Percentiles rank a stretch among this genome's conserved stretches.
phyloP scores from a whole-genome alignment of 2,888 invertebrate genomes.

The Chloroclystis v-ata region DNA sequence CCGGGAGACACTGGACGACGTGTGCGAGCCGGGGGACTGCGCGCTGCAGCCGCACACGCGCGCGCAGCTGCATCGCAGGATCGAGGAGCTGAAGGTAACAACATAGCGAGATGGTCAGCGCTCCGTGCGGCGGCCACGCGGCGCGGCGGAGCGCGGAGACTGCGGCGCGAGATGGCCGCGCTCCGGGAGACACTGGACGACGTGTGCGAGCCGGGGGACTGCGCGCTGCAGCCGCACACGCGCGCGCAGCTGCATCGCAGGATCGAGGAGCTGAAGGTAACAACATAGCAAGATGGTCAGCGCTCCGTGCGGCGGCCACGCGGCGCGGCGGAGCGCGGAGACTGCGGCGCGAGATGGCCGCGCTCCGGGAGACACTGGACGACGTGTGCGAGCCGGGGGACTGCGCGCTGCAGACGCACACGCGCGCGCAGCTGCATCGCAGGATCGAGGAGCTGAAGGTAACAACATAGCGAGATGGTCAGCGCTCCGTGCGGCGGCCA shows the following conservation, averaged over 20 bases:
- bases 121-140: no score
- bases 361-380: conserved; percentile 78
- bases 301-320: no score
- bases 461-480: background rate
- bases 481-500: no score
- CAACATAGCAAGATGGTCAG: no score
- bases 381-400: conserved; percentile 80
- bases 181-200: conserved; percentile 79
- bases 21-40: conserved; percentile 80
- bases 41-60: conserved; percentile 74
- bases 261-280: conserved; percentile 68
- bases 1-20: conserved; percentile 77
- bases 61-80: conserved; percentile 36
- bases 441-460: conserved; percentile 68
- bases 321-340: conserved; percentile 67
- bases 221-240: conserved; percentile 75
- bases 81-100: conserved; percentile 65
- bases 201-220: conserved; percentile 79
- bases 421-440: conserved; percentile 40
- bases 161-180: conserved; percentile 80
- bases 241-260: conserved; percentile 37
- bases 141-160: conserved; percentile 65
- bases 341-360: conserved; percentile 80
- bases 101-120: no score
- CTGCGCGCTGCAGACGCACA: conserved; percentile 76